Conservation (phyloP, 2,797 vertebrate genomes). For the Petrocephalus sullivani region DNA sequence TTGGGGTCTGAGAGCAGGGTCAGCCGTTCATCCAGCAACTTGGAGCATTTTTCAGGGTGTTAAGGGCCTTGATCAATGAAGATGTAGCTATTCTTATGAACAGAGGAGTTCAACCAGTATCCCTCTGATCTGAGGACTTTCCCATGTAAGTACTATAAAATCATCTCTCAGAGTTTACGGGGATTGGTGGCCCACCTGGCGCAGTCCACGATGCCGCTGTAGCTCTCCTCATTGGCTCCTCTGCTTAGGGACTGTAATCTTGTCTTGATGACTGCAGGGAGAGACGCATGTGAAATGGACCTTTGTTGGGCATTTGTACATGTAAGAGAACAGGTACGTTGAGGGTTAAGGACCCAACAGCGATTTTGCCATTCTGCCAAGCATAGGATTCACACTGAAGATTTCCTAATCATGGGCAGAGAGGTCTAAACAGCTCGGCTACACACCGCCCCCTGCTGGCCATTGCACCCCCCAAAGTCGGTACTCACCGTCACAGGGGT, state of each 20-base stretch:
- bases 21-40: background rate
- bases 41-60: background rate
- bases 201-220: slow-evolving; percentile 74
- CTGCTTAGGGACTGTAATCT: slow-evolving; percentile 71
- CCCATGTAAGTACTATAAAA: background rate
- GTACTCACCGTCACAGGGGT: slow-evolving; percentile 72
- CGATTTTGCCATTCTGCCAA: background rate
- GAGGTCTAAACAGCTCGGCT: background rate
- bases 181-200: slow-evolving; percentile 53
- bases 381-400: background rate
- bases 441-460: background rate
- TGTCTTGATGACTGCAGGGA: slow-evolving; percentile 70
- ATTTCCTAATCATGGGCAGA: background rate
- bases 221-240: slow-evolving; percentile 72
- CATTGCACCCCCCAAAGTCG: background rate
- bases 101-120: background rate
- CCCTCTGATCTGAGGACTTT: background rate
- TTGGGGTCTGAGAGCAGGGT: background rate
- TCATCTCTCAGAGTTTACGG: background rate
- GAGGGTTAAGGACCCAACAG: background rate
- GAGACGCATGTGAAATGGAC: background rate
- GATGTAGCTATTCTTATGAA: background rate
- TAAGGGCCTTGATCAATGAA: background rate
- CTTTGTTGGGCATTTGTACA: background rate
- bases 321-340: background rate